These are phyloP conservation scores for Scaptomyza reducta DNA, from an alignment of 2,888 invertebrate species.

Conservation along the genomic window DNA sequence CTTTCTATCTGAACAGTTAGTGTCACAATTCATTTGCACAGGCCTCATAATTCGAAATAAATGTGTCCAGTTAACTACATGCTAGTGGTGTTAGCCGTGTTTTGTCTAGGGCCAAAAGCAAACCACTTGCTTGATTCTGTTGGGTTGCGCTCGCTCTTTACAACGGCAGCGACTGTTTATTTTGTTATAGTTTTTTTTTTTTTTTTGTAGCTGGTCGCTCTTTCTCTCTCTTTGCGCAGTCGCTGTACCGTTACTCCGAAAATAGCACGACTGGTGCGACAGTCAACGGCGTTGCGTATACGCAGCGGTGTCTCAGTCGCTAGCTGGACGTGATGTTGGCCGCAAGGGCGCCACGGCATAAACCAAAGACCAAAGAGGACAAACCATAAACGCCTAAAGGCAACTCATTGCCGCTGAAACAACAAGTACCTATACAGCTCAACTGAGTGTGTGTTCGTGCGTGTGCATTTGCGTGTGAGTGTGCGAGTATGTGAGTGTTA, in stretches of 20 bases:
- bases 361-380: slow-evolving; percentile 38
- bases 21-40: slow-evolving; percentile 21
- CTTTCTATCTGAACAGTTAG: slow-evolving; percentile 7
- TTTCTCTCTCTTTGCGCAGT: slow-evolving; percentile 53
- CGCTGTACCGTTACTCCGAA: slow-evolving; percentile 67
- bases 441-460: slow-evolving; percentile 22
- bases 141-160: slow-evolving; percentile 30
- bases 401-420: slow-evolving; percentile 73
- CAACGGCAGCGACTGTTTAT: slow-evolving; percentile 4
- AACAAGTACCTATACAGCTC: slow-evolving; percentile 64
- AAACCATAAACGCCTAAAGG: slow-evolving; percentile 51
- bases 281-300: slow-evolving; percentile 67
- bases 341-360: slow-evolving; percentile 76
- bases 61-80: slow-evolving; percentile 8
- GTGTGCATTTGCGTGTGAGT: slow-evolving; percentile 20
- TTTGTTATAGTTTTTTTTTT: background rate
- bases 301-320: slow-evolving; percentile 72
- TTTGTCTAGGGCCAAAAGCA: slow-evolving; percentile 54
- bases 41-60: slow-evolving; percentile 35
- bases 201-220: slow-evolving; percentile 6
- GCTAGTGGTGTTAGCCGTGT: slow-evolving; percentile 2
- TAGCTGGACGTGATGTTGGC: slow-evolving; percentile 79
- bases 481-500: slow-evolving; percentile 15
- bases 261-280: slow-evolving; percentile 44
- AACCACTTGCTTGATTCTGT: slow-evolving; percentile 78